These are phyloP conservation scores for Phalacrocorax brasilianus DNA, from an alignment of 2,113 vertebrate genomes.

Conservation along the genomic window DNA sequence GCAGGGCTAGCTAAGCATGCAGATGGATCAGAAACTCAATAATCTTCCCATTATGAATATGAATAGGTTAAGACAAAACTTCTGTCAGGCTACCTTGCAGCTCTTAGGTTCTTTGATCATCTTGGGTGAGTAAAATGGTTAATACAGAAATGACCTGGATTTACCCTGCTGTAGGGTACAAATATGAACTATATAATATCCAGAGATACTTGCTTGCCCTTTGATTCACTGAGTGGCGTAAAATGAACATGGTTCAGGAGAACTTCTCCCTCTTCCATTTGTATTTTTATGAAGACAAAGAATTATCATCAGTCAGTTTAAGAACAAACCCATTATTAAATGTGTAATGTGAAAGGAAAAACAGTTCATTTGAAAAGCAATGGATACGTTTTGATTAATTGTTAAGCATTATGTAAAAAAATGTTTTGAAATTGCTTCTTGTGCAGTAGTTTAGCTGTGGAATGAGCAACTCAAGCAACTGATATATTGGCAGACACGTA, in stretches of 20 bases:
- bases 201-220: not conserved
- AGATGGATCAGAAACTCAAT: not conserved
- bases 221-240: not conserved
- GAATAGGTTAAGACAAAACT: not conserved
- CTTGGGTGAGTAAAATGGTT: not conserved
- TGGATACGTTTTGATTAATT: slow-evolving; percentile 46
- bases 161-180: not conserved
- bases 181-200: not conserved
- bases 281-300: slow-evolving; percentile 1
- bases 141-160: not conserved
- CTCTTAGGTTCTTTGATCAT: not conserved
- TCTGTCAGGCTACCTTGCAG: not conserved
- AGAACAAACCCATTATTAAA: not conserved
- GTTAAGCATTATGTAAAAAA: slow-evolving; percentile 47
- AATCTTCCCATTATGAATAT: not conserved
- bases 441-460: not conserved
- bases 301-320: slow-evolving; percentile 50
- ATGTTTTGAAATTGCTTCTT: slow-evolving; percentile 18
- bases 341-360: slow-evolving; percentile 55
- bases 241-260: slow-evolving; percentile 2
- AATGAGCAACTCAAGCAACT: not conserved
- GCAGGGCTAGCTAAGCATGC: not conserved
- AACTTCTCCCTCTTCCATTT: not conserved
- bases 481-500: not conserved
- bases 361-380: slow-evolving; percentile 44